Conservation (phyloP, 2,888 invertebrate genomes). For the Atherix ibis region DNA sequence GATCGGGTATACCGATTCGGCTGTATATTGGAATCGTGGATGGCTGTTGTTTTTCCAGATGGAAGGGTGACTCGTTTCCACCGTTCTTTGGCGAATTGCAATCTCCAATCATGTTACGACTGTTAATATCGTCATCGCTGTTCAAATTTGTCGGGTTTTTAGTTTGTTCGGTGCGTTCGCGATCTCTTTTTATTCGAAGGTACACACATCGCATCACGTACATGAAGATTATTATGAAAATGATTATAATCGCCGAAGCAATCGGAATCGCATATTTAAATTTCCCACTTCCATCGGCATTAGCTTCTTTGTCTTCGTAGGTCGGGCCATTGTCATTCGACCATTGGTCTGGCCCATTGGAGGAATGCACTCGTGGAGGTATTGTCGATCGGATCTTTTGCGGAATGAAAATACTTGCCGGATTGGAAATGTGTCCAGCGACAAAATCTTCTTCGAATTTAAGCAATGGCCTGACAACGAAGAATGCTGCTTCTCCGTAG, state of each 20-base stretch:
- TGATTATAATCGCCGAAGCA: conserved; percentile 9
- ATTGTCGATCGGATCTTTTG: conserved; percentile 5
- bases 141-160: not conserved
- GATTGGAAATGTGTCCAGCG: conserved; percentile 38
- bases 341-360: not conserved
- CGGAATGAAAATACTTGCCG: conserved; percentile 36
- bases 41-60: conserved; percentile 13
- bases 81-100: conserved; percentile 22
- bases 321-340: not conserved
- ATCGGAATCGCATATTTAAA: conserved; percentile 14
- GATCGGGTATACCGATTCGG: conserved; percentile 26
- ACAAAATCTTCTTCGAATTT: conserved; percentile 21
- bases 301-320: not conserved
- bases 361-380: not conserved
- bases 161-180: not conserved
- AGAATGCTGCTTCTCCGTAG: conserved; percentile 35
- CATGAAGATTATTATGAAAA: not conserved
- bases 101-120: too few species aligned
- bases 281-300: conserved; percentile 3
- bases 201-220: not conserved
- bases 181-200: not conserved
- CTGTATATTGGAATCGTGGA: conserved; percentile 13
- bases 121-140: not conserved
- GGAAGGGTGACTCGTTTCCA: conserved; percentile 15
- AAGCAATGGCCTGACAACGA: conserved; percentile 37